Base-by-base conservation (phyloP, 2,888 invertebrate genomes). In the Bibio marci region DNA sequence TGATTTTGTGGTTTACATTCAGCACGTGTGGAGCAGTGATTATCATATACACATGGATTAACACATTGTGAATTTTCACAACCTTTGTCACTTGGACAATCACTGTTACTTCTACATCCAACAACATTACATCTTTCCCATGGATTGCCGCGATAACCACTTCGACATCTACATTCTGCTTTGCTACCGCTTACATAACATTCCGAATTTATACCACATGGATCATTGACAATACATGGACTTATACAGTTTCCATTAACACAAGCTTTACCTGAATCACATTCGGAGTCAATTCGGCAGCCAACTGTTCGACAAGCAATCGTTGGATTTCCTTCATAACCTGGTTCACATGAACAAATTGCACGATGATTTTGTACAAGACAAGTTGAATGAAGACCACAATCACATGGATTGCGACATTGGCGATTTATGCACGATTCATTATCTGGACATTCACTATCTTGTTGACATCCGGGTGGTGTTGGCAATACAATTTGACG, bases 251-350 rank as follows among this genome's bases (percentile, higher is more conserved):
- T 80, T 43, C 77, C 79, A 54, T 87, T 86, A 28, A 85, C 64
- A 53, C 91, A 91, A 39, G 83, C 80, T 56, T 83, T 79, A 47
- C 79, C 76, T 4, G 77, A 73, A 47, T 78, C 77, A 55, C 91
- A 91, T 56, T 90, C 87, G 2, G 80, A 76, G 54, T 88, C 78
- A 7, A 74, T 71, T 44, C 79, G 72, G 55, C 90, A 91, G 30
- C 88, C 88, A 27, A 86, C 76, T 17, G 78, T 69, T 50, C 74
- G 72, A 55, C 91, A 91, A 36, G 71, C 70, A 26, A 77, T 71
- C 53, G 87, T 80, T 3, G 91, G 87, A 62, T 90, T 81, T 34
- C 91, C 91, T 53, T 85, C 82, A 53, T 70, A 85, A 26, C 86
- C 87, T 50, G 79, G 72, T 49, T 73, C 70, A 55, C 91, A 91